These are phyloP conservation scores for Puma concolor DNA, from an alignment of 2,113 vertebrate genomes.

Conservation along the genomic window DNA sequence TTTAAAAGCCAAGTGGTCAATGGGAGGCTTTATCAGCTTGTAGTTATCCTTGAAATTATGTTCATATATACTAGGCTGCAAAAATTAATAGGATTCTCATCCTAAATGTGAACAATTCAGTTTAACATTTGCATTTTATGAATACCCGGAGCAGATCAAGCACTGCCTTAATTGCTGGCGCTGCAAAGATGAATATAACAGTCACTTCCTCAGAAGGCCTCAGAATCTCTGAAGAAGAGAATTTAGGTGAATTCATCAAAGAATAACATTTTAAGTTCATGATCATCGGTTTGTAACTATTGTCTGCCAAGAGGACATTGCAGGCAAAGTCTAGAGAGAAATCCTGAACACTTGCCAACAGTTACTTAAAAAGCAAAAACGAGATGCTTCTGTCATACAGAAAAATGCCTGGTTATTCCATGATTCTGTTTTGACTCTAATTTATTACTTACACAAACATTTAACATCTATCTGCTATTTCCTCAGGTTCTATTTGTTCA, in stretches of 20 bases:
- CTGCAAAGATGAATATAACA: neutral
- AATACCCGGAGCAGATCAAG: neutral
- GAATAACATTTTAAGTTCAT: neutral
- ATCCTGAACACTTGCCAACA: neutral
- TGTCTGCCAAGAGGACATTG: neutral
- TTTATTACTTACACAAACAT: neutral
- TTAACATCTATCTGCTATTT: neutral
- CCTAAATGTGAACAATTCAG: neutral
- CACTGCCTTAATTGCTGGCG: neutral
- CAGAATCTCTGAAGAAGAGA: constrained; percentile 33
- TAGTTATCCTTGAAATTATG: neutral
- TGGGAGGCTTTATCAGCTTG: neutral
- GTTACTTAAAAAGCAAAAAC: neutral
- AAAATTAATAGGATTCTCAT: neutral
- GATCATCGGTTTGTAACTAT: neutral
- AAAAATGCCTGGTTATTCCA: neutral
- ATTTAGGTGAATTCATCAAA: neutral
- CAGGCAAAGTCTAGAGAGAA: neutral
- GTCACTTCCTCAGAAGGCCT: neutral
- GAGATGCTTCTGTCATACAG: neutral
- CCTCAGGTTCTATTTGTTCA: neutral
- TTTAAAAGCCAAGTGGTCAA: neutral
- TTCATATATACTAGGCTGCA: neutral
- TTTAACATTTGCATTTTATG: neutral
- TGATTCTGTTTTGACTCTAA: neutral